A percentile compares a stretch with the other conserved stretches of the same genome.
Conservation (phyloP, 2,113 vertebrate genomes). For the Gila orcuttii region DNA sequence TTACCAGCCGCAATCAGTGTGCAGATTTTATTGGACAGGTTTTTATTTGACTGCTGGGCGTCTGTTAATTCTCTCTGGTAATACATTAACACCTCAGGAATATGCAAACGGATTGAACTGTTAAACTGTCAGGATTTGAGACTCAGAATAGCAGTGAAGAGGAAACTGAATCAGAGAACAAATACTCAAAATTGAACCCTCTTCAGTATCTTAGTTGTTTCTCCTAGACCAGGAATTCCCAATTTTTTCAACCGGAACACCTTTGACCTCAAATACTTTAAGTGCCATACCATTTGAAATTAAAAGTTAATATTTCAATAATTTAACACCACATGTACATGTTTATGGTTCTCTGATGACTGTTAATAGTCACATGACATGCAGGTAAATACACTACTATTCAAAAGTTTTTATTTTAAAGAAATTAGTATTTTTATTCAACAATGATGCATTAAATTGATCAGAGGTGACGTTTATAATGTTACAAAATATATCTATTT, state of each 20-base stretch:
- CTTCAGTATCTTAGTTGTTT: not conserved
- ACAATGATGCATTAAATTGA: not conserved
- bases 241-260: not conserved
- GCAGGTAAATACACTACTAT: not conserved
- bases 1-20: slow-evolving; percentile 20
- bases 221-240: not conserved
- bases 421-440: not conserved
- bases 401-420: not conserved
- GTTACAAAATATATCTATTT: no score
- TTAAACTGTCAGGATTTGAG: slow-evolving; percentile 24
- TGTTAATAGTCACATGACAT: not conserved
- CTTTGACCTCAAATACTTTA: not conserved
- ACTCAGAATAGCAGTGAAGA: not conserved
- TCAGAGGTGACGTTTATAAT: no score
- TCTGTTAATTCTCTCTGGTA: slow-evolving; percentile 37
- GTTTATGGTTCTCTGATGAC: not conserved
- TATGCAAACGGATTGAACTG: slow-evolving; percentile 16
- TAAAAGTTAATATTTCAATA: not conserved
- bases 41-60: slow-evolving; percentile 29
- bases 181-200: not conserved
- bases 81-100: slow-evolving; percentile 37
- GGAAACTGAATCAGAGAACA: not conserved
- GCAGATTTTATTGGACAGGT: slow-evolving; percentile 36
- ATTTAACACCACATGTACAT: not conserved
- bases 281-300: not conserved